Base-by-base conservation (phyloP, 2,113 vertebrate genomes). In the Misgurnus mizolepis region DNA sequence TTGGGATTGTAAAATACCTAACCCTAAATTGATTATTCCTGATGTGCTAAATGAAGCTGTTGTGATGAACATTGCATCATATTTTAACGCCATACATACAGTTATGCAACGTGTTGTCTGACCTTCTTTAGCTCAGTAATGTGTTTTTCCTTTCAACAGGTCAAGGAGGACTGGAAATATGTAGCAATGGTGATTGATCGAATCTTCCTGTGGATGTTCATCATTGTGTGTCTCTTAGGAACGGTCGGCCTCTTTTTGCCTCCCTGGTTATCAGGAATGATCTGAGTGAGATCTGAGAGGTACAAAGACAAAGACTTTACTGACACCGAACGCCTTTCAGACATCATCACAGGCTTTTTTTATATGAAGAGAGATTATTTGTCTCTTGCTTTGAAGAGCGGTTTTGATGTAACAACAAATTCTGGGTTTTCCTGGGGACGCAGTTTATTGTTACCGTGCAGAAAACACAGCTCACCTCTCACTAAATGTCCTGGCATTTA, bases 121-220 rank as follows among this genome's bases (percentile, higher is more conserved):
- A 39, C 68, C 45, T 3, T 7, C 53, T 41, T 7, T 43, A 22
- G 43, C 15, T 65, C 88, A 93, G 90, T 76, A 92, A 92, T 34
- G 93, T 95, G 86, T 90, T 76, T 40, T 76, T 41, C 65, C 67
- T 22, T 79, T 47, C 18, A 17, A 74, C 73, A 86, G 85, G 82
- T 86, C 71, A 86, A 83, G 85, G 85, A 83, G 79, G 85, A 86
- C 82, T 86, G 85, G 85, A 86, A 86, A 72, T 86, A 86, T 18
- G 85, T 86, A 8, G 85, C 82, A 34, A 83, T 86, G 85, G 85
- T 86, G 72, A 84, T 86, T 74, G 82, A 86, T 77, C 85, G 85
- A 12, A 86, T 86, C 79, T 86, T 86, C 17, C 82, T 86, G 69
- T 86, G 85, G 85, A 86, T 86, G 85, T 86, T 86, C 82, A 80